phyloP scores from a whole-genome alignment of 2,113 vertebrate species.

The Odocoileus hemionus region DNA sequence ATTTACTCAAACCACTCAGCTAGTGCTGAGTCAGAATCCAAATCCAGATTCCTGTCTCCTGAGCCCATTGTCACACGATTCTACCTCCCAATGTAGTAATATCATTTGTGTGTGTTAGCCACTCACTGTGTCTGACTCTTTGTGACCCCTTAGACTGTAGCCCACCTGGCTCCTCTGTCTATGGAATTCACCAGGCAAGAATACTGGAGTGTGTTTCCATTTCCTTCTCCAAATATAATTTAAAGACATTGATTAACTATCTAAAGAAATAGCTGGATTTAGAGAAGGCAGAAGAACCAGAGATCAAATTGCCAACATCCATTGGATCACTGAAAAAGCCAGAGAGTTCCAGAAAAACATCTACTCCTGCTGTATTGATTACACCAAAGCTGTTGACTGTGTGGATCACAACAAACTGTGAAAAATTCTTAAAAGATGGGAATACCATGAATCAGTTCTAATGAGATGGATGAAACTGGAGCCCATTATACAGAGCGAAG shows the following conservation, averaged over 20 bases:
- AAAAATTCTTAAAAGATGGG: background rate
- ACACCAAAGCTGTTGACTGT: background rate
- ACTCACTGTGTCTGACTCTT: background rate
- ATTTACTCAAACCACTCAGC: background rate
- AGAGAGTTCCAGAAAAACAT: background rate
- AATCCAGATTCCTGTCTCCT: background rate
- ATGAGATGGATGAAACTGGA: too few species aligned
- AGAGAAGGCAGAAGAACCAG: background rate
- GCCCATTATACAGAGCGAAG: too few species aligned
- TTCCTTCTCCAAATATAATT: background rate
- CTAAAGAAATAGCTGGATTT: background rate
- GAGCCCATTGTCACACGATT: background rate
- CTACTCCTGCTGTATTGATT: background rate
- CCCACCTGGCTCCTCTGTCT: background rate
- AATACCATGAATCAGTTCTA: background rate
- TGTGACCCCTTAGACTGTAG: background rate
- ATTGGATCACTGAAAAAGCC: background rate
- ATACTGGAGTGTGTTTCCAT: background rate
- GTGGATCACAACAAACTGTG: background rate
- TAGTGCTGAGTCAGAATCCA: background rate
- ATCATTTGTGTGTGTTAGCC: background rate
- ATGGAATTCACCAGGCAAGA: background rate
- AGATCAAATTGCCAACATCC: background rate
- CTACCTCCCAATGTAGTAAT: background rate
- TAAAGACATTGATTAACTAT: background rate